These are phyloP conservation scores for Falco biarmicus DNA, from an alignment of 2,797 vertebrate genomes.

Conservation along the genomic window DNA sequence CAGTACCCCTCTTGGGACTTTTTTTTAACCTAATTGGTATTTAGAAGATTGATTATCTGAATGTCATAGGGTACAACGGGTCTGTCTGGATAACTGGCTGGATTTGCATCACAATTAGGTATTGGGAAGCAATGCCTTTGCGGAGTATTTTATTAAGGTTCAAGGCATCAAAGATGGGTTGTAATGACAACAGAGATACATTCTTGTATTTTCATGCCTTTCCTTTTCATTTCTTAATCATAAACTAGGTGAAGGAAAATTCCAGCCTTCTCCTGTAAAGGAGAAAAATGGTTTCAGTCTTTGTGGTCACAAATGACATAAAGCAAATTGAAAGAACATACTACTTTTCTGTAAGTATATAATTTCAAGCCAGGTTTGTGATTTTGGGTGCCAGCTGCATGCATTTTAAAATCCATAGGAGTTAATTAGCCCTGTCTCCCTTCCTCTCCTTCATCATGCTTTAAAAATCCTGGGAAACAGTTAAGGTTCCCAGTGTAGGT, in stretches of 20 bases:
- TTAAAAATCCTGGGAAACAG: neutral
- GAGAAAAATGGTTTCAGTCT: neutral
- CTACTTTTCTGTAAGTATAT: neutral
- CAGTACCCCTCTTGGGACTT: neutral
- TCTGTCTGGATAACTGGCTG: neutral
- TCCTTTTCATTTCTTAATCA: neutral
- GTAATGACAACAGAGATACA: neutral
- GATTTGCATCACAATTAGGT: constrained; percentile 34
- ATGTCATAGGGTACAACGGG: neutral
- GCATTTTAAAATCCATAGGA: neutral
- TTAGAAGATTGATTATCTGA: constrained; percentile 41
- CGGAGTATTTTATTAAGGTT: neutral
- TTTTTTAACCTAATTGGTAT: constrained; percentile 9
- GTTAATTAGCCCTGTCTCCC: neutral
- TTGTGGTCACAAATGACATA: neutral
- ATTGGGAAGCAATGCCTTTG: neutral
- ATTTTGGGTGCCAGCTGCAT: neutral
- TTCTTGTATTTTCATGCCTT: neutral
- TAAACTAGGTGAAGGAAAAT: neutral
- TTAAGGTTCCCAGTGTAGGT: neutral
- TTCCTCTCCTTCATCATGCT: neutral
- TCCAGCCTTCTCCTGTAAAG: neutral
- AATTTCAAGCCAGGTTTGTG: neutral
- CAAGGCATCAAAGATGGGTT: neutral
- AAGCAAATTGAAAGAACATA: neutral